Base-by-base conservation (phyloP, 1,140 invertebrate genomes). In the Drosophila serrata region DNA sequence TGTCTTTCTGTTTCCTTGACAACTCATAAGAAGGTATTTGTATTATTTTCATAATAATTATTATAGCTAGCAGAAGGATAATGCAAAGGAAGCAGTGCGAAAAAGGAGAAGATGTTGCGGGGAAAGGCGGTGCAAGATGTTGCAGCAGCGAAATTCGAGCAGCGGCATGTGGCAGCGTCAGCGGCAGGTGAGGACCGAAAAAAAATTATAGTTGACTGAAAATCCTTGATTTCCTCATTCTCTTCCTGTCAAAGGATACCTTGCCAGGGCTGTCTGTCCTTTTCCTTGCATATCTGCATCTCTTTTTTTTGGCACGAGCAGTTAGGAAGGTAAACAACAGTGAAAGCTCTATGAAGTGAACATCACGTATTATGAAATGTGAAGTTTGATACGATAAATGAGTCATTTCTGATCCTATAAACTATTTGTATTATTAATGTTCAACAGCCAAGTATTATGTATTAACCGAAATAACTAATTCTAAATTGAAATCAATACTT, bases 71-170 rank as follows among this genome's bases (percentile, higher is more conserved):
- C 53, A 42, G 22, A 35, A 27, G 63, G 17, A 24, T 9, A 19
- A 19, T 40, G 17, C n/a, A 11, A 33, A 45, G 55, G 40, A 57
- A 35, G 57, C 58, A 57, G 13, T 46, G 55, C 48, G 49, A 75
- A 75, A 45, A 55, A 45, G 43, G 42, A 35, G 15, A 13, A 49
- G 64, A 24, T 24, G 24, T 60, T 19, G 65, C 24, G 12, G 15
- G 42, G 65, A 22, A 49, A 13, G 45, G 33, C 22, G 4, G 3
- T 46, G 31, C 49, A 53, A 53, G 31, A 53, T 15, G 49, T 53
- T 55, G 49, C 24, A 33, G 37, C 29, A 77, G 67, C 85, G 85
- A 75, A 88, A 88, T 75, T 79, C 81, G 85, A 88, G 85, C 62
- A 39, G 56, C 85, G 78, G 85, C 85, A 88, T 88, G 85, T 90